Base-by-base conservation (phyloP, 2,888 invertebrate genomes). In the Eilema griseolum region DNA sequence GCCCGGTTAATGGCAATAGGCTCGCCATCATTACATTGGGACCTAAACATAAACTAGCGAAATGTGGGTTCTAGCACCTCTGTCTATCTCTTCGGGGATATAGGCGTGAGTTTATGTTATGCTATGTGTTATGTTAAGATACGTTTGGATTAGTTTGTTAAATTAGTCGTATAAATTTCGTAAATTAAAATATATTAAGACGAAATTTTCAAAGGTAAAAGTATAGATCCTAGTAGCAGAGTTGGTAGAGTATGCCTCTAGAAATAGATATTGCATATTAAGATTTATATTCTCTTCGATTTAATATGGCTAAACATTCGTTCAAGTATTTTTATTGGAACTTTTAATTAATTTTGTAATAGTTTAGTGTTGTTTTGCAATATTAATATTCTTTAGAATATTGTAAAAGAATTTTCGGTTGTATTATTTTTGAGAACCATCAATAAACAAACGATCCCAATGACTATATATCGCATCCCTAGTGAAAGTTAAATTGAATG, bases 391-490 rank as follows among this genome's bases (percentile, higher is more conserved):
- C n/a, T n/a, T n/a, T 7, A 5, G 16, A 16, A 59, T 59, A 8
- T 59, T 59, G 28, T 0, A 59, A 7, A 59, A 28, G 16, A 24
- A 26, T 14, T 59, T 12, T 26, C 16, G 8, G 28, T 20, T 28
- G 20, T 26, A 26, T 28, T 5, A 28, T 59, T 28, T 46, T 3
- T 26, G n/a, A 14, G 14, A 31, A 23, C 7, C 46, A 56, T 64
- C 11, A 26, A 46, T 24, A 64, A 52, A 31, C 37, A 33, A 31
- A 23, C 14, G 23, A 28, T 12, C 57, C 37, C 12, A 11, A 23
- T 37, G 46, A 24, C 37, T 37, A 59, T 68, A 23, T 62, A 67
- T 33, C 31, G 31, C 28, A 31, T 23, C 64, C 52, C 64, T 23
- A 28, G 31, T n/a, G 23, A 14, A 65, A 52, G 31, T 56, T 31